Percentiles rank a stretch among this genome's conserved stretches.
phyloP scores from a whole-genome alignment of 23 tunicate species.

The Oikopleura dioica region DNA sequence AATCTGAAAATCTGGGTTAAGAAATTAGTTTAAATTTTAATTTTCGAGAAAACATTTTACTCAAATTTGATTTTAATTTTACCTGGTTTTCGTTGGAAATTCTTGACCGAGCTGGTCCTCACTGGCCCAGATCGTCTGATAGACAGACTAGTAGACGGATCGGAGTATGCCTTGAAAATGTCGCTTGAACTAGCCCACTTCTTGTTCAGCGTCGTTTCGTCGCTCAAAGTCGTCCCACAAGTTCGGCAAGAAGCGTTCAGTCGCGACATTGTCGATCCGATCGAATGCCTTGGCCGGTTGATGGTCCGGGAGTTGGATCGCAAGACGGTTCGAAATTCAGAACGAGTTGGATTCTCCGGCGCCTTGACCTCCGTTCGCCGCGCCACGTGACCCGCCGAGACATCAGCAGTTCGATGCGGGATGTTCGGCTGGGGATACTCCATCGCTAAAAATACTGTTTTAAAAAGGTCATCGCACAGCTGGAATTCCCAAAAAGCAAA shows the following conservation, averaged over 20 bases:
- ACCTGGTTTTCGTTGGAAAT: not conserved
- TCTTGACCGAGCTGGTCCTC: not conserved
- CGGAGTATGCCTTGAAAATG: not conserved
- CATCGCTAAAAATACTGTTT: constrained; percentile 11
- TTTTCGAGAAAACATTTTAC: not conserved
- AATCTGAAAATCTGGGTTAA: not conserved
- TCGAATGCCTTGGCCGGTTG: not conserved
- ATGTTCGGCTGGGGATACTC: not conserved
- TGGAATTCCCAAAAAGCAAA: no score
- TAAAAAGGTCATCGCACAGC: no score
- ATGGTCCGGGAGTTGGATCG: not conserved
- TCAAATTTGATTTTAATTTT: not conserved
- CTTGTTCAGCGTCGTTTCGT: not conserved
- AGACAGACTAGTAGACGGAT: not conserved
- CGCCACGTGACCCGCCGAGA: not conserved
- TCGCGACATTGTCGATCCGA: not conserved
- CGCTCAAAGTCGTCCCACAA: not conserved
- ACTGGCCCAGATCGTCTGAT: not conserved
- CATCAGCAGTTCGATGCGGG: constrained; percentile 4
- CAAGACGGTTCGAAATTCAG: not conserved
- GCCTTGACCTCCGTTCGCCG: not conserved
- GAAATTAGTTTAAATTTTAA: not conserved
- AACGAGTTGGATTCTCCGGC: not conserved
- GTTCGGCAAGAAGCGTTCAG: not conserved
- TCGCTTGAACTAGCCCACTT: not conserved